Evolutionary conservation across 2,888 invertebrate genomes (phyloP).

Genomic region (Thyatira batis): DNA sequence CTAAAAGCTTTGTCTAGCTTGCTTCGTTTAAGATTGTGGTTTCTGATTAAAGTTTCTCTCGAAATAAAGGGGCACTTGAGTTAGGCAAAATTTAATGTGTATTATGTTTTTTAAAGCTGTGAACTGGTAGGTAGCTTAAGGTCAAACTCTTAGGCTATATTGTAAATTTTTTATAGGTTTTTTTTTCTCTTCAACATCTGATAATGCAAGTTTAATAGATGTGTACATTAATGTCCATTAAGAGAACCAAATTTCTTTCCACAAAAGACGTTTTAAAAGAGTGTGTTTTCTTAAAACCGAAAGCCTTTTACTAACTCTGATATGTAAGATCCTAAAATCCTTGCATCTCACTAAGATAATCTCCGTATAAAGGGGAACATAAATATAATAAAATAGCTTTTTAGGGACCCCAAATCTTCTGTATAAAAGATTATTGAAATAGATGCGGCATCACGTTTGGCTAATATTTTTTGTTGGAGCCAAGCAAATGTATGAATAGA

Average conservation of each 20-base stretch:
- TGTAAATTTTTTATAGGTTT: too few species aligned
- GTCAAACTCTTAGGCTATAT: too few species aligned
- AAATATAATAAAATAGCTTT: background rate
- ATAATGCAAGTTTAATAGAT: background rate
- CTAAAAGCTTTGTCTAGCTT: background rate
- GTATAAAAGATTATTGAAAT: background rate
- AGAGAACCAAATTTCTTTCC: background rate
- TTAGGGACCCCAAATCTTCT: background rate
- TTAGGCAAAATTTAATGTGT: background rate
- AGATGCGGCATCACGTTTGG: background rate
- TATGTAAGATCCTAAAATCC: background rate
- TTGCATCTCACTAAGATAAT: background rate
- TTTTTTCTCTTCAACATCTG: too few species aligned
- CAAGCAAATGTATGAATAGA: background rate
- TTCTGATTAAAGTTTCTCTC: background rate
- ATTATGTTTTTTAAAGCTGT: too few species aligned
- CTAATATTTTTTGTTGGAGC: background rate
- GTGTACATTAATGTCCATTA: background rate
- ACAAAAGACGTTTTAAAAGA: background rate
- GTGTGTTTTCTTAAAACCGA: background rate
- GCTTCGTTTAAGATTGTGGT: background rate
- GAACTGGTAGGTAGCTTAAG: too few species aligned
- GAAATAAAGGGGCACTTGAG: background rate
- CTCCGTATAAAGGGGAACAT: background rate
- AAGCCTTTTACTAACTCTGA: background rate